Base-by-base conservation (phyloP, 2,113 vertebrate genomes). In the Xyliphius kryptos region DNA sequence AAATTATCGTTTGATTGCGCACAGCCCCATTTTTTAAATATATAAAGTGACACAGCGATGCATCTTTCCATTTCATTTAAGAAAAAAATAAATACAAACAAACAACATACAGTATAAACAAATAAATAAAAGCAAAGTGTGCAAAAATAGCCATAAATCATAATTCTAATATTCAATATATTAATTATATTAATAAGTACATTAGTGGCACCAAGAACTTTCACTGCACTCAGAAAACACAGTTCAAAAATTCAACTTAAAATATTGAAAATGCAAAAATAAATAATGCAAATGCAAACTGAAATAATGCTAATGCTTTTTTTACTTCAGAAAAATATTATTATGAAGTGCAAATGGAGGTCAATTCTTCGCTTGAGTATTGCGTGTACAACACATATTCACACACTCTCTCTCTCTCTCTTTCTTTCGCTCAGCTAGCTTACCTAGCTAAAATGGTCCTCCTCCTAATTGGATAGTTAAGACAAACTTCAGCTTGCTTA, bases 91-190 rank as follows among this genome's bases (percentile, higher is more conserved):
- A 71, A 63, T 46, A 41, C 12, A 17, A 43, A 57, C 58, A 58
- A 53, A 67, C 38, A 61, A 71, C n/a, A n/a, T n/a, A n/a, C n/a
- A n/a, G n/a, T n/a, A 71, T 38, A 66, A 64, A 69, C 17, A 52
- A 70, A 52, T 6, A 51, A 67, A 68, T 3, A 53, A 51, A 65
- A 2, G 17, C n/a, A 44, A 7, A 63, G n/a, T n/a, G n/a, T n/a
- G n/a, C n/a, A n/a, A n/a, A n/a, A n/a, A 57, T 53, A 46, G 41
- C 19, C 59, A 71, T 44, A 32, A 15, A n/a, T n/a, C 37, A 62
- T n/a, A 66, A 67, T 66, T 9, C 61, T 55, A 55, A 61, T n/a
- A n/a, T n/a, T n/a, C n/a, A n/a, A n/a, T n/a, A n/a, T n/a, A n/a
- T n/a, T 40, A n/a, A 32, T 12, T 17, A 37, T 32, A 66, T n/a